Conservation (phyloP, 2,797 vertebrate species). For the Melanotaenia trifasciata region DNA sequence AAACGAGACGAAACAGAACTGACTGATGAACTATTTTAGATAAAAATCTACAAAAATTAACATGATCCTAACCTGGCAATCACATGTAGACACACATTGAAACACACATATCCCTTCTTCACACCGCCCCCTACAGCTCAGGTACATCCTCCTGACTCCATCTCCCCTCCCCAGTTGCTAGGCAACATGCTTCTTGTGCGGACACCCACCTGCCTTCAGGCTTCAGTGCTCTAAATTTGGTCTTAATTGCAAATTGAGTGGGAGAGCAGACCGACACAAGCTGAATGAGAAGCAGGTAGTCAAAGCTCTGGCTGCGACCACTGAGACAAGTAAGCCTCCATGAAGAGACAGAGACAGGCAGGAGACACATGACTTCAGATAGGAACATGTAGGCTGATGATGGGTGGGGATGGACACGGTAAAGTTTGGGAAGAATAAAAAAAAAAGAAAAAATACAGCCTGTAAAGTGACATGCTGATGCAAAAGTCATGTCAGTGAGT, state of each 20-base stretch:
- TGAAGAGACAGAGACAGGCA: conserved; percentile 47
- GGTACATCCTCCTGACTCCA: conserved; percentile 62
- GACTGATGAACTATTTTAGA: not conserved
- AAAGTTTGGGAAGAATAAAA: not conserved
- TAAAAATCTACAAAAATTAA: not conserved
- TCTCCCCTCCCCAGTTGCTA: conserved; percentile 75
- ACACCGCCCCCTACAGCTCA: conserved; percentile 74
- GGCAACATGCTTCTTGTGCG: conserved; percentile 79
- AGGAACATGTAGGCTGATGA: conserved; percentile 4
- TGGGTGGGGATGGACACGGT: not conserved
- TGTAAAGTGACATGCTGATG: not conserved
- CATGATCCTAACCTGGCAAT: not conserved
- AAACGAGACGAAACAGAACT: too few species aligned
- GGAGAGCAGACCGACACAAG: conserved; percentile 77
- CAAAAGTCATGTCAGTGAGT: not conserved
- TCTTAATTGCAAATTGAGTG: conserved; percentile 89
- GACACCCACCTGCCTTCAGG: conserved; percentile 87
- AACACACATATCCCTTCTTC: conserved; percentile 28
- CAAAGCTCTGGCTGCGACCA: conserved; percentile 44
- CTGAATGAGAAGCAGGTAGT: conserved; percentile 82
- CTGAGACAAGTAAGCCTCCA: conserved; percentile 51
- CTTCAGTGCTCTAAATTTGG: conserved; percentile 86
- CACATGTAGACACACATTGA: conserved; percentile 2
- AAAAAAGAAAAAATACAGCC: not conserved
- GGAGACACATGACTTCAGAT: conserved; percentile 15